These are phyloP conservation scores for Drosophila carrolli DNA, from an alignment of 1,140 invertebrate genomes.

Conservation along the genomic window DNA sequence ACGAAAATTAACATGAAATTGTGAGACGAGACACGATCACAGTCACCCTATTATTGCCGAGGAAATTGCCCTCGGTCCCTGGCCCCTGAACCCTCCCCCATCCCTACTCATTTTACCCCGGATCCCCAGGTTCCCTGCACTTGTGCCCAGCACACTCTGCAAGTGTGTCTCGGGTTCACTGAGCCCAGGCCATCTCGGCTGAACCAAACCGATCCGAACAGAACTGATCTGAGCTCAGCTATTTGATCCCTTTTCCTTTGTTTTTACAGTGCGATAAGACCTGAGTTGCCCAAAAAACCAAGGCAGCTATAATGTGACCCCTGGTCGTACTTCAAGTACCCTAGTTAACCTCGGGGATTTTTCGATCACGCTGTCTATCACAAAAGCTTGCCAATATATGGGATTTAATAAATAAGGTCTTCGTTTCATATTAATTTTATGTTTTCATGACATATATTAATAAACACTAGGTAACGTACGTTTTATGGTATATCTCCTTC, in stretches of 20 bases:
- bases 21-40: conserved; percentile 51
- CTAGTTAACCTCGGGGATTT: background rate
- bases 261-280: conserved; percentile 76
- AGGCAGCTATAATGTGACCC: conserved; percentile 2
- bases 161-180: conserved; percentile 77
- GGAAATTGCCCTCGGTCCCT: conserved; percentile 38
- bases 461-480: no score
- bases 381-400: background rate
- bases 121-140: conserved; percentile 30
- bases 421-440: no score
- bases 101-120: background rate
- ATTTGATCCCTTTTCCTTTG: conserved; percentile 76
- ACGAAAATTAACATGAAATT: conserved; percentile 73
- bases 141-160: conserved; percentile 81
- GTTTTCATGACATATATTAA: no score
- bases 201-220: conserved; percentile 12
- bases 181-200: conserved; percentile 26
- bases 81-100: background rate
- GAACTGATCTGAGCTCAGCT: conserved; percentile 40
- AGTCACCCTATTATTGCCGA: conserved; percentile 45
- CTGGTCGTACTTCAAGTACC: conserved; percentile 18
- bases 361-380: background rate
- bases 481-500: no score
- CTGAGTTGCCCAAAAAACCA: conserved; percentile 5
- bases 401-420: no score